Percentiles rank a stretch among this genome's conserved stretches.
phyloP scores from a whole-genome alignment of 2,113 vertebrate genomes.

The Baryphthengus martii region DNA sequence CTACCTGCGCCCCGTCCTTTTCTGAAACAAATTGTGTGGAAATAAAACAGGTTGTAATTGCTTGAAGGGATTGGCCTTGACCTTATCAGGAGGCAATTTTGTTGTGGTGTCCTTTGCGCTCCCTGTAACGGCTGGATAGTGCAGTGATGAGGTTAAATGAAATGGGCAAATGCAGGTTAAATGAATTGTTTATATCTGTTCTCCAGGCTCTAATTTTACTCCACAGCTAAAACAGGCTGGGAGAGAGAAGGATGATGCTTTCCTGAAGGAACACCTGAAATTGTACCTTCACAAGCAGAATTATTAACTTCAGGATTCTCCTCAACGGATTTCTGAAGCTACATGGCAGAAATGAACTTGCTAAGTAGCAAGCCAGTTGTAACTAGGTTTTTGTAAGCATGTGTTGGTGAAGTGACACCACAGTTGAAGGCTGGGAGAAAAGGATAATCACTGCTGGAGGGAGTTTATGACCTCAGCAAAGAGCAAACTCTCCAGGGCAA shows the following conservation, averaged over 20 bases:
- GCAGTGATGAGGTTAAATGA: neutral
- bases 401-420: rapidly evolving
- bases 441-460: neutral
- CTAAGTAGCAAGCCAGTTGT: rapidly evolving
- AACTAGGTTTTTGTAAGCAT: neutral
- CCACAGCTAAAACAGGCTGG: rapidly evolving
- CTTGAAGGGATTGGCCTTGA: neutral
- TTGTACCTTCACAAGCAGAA: neutral
- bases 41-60: neutral
- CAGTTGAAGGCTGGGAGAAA: rapidly evolving
- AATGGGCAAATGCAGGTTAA: neutral
- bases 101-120: neutral
- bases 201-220: neutral
- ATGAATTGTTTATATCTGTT: neutral
- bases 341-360: rapidly evolving
- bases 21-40: neutral
- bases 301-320: neutral
- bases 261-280: neutral
- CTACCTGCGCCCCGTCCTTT: rapidly evolving
- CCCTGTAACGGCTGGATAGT: rapidly evolving
- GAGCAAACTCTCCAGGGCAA: rapidly evolving
- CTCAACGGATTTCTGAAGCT: neutral
- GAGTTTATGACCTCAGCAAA: neutral
- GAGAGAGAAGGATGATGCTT: neutral
- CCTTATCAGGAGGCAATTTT: neutral